Base-by-base conservation (phyloP, 35 echinoderm and acorn worm genomes). In the Apostichopus californicus region DNA sequence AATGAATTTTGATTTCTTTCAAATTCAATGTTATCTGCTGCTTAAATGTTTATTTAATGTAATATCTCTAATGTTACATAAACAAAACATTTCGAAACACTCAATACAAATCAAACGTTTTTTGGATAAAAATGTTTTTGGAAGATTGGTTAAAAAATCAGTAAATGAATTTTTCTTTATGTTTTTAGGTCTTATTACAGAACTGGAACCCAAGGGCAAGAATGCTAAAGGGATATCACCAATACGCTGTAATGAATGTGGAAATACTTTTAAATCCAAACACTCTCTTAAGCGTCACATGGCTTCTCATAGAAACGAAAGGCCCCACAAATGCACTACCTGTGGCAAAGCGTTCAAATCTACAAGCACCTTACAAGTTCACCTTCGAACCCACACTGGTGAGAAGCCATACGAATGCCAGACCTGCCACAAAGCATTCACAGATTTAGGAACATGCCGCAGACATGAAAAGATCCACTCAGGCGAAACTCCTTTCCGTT, bases 361-460 rank as follows among this genome's bases (percentile, higher is more conserved):
- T 9, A 73, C 56, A 6, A 83, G 66, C 11, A 55, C 82, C 58
- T 84, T 94, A 4, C 78, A 77, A 73, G 79, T 71, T 6, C 95
- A 96, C 55, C 71, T 85, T 55, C 87, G 95, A n/a, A 89, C 86
- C 54, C 95, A 96, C 72, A 91, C 92, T 15, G 95, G 92, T 4
- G 95, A 96, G 68, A 96, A 96, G 68, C 95, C 95, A 5, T 96
- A 94, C 81, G 71, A 78, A 80, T 96, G 95, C 80, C 66, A 93
- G 20, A 77, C 84, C 12, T 96, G 95, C 79, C 58, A 56, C 18
- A 96, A 96, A 60, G 92, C 95, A 55, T 96, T 96, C 54, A 81
- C 88, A 11, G 87, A 96, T 10, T 59, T 80, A 25, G 87, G 90
- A 56, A 92, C 73, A 68, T 79, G 80, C 15, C 93, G 84, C 11